Base-by-base conservation (phyloP, 2,888 invertebrate genomes). In the Ferdinandea cuprea region DNA sequence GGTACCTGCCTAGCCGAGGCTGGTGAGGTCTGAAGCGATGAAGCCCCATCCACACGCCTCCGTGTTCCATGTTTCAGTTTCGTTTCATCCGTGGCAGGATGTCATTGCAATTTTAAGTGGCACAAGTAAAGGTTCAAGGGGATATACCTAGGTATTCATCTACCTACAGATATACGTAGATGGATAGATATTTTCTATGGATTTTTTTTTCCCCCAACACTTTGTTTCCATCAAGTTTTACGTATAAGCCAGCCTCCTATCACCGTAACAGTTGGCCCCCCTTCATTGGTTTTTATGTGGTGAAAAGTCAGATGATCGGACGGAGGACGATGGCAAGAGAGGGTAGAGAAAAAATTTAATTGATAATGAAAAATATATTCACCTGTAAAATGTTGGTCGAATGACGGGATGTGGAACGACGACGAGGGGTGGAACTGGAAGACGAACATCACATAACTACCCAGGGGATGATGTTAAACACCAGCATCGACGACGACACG, bases 331-430 rank as follows among this genome's bases (percentile, higher is more conserved):
- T n/a, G n/a, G n/a, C n/a, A n/a, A n/a, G n/a, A n/a, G n/a, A n/a
- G n/a, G n/a, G 25, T 9, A 56, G 54, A 28, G 42, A 50, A 77
- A 80, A 83, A 83, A 83, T 52, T 73, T 78, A 78, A 83, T 83
- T 83, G 83, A 83, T 83, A 83, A 78, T 83, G 78, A 83, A 83
- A 78, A 78, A 78, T 73, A 68, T 78, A 73, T 63, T 56, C 69
- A 71, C 56, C 56, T 71, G 63, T 40, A 72, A 77, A 83, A 66
- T 77, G 69, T 63, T 69, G 37, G 66, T 44, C 76, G 50, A 56
- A 42, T n/a, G 46, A 37, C 66, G 32, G 71, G 42, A 44, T 54
- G 25, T 52, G 21, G 28, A 21, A 15, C 11, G 46, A 3, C 17
- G 28, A 5, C 28, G 28, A 56, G 44, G 56, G 52, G 58, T 50